phyloP scores from a whole-genome alignment of 2,888 invertebrate genomes.

The Harpagoxenus sublaevis region DNA sequence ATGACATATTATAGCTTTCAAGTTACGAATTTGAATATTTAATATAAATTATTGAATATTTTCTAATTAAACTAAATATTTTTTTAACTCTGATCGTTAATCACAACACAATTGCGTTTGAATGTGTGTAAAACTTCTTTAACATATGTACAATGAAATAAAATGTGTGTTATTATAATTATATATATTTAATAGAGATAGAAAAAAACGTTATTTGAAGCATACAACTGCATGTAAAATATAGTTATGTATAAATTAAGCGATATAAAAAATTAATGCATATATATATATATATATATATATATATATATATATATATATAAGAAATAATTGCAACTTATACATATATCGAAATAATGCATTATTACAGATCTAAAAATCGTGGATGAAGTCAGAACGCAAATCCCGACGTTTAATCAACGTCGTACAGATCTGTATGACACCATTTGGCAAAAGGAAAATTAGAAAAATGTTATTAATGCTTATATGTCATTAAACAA shows the following conservation, averaged over 20 bases:
- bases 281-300: neutral
- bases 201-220: neutral
- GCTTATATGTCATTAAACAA: neutral
- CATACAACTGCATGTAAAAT: neutral
- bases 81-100: too few relatives aligned
- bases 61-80: too few relatives aligned
- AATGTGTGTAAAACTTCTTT: neutral
- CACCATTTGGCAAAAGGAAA: conserved; percentile 77
- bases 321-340: neutral
- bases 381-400: conserved; percentile 92
- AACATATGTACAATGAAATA: neutral
- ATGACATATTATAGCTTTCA: neutral
- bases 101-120: neutral
- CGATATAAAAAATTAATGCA: conserved; percentile 2
- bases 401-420: conserved; percentile 94
- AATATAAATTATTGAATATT: neutral
- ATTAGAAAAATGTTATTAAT: conserved; percentile 23
- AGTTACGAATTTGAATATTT: neutral
- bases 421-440: conserved; percentile 87
- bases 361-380: conserved; percentile 89
- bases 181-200: neutral
- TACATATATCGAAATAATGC: neutral
- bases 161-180: neutral
- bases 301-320: neutral
- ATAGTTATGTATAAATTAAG: neutral